phyloP scores from a whole-genome alignment of 2,113 vertebrate genomes.

The Zosterops lateralis region DNA sequence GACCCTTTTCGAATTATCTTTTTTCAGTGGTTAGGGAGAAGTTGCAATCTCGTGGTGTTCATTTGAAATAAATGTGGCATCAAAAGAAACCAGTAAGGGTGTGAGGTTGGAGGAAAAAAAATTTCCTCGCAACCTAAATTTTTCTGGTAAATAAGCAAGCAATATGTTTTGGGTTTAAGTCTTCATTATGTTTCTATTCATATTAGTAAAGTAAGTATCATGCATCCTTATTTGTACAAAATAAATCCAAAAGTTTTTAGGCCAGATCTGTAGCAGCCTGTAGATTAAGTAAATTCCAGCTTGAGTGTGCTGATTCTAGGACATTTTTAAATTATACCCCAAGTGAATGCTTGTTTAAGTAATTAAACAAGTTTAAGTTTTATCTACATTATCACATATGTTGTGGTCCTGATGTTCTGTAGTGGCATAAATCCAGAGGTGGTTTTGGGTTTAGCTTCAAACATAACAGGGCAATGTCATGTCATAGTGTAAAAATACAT shows the following conservation, averaged over 20 bases:
- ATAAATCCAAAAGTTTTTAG: not conserved
- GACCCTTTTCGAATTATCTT: not conserved
- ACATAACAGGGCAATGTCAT: not conserved
- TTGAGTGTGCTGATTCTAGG: not conserved
- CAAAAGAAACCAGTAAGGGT: not conserved
- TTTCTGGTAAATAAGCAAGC: not conserved
- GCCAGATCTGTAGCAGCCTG: not conserved
- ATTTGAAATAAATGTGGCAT: not conserved
- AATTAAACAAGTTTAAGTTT: not conserved
- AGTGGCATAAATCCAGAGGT: not conserved
- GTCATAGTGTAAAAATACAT: not conserved
- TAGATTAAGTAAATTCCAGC: not conserved
- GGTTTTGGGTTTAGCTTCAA: not conserved
- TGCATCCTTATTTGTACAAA: not conserved
- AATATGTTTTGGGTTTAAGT: not conserved
- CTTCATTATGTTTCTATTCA: not conserved
- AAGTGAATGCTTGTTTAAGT: not conserved
- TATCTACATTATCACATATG: not conserved
- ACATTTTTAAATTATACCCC: not conserved
- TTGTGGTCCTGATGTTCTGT: not conserved
- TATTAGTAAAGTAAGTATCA: not conserved
- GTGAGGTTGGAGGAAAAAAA: not conserved
- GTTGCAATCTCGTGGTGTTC: conserved; percentile 12
- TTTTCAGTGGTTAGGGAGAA: not conserved
- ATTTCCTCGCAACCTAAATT: not conserved